These are phyloP conservation scores for Cheilosia impressa DNA, from an alignment of 2,888 invertebrate genomes.

Conservation along the genomic window DNA sequence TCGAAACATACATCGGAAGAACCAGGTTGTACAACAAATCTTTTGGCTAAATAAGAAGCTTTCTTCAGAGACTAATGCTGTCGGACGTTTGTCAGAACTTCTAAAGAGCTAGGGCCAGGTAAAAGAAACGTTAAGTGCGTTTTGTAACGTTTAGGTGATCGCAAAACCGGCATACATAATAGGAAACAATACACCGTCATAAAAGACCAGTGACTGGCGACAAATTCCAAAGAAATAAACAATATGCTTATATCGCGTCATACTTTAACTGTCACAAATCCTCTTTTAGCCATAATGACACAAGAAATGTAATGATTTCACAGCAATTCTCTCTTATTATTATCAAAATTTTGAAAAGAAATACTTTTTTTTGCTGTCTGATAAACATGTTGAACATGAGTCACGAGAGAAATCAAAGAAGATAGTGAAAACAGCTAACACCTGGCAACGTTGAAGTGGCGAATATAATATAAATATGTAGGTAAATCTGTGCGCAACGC, in stretches of 20 bases:
- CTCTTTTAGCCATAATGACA: not conserved
- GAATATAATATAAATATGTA: not conserved
- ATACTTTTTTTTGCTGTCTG: not conserved
- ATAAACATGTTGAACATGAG: slow-evolving; percentile 8
- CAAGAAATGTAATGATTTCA: not conserved
- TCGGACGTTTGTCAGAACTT: too few relatives aligned
- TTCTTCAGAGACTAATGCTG: too few relatives aligned
- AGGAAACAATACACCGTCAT: not conserved
- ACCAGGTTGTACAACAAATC: too few relatives aligned
- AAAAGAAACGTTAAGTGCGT: too few relatives aligned
- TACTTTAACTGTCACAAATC: not conserved
- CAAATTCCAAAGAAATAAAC: not conserved
- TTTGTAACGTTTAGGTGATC: too few relatives aligned
- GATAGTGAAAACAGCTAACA: not conserved
- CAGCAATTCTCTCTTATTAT: not conserved
- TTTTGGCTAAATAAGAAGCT: too few relatives aligned
- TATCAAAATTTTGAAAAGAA: not conserved
- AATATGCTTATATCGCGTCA: not conserved
- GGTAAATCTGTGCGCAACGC: slow-evolving; percentile 1
- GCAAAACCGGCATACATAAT: too few relatives aligned
- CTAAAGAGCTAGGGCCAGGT: too few relatives aligned
- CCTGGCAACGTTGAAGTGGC: slow-evolving; percentile 45
- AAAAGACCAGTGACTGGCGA: not conserved
- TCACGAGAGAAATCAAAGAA: not conserved
- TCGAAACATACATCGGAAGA: too few relatives aligned